These are phyloP conservation scores for Phyllotreta striolata DNA, from an alignment of 2,888 invertebrate genomes.

Conservation along the genomic window DNA sequence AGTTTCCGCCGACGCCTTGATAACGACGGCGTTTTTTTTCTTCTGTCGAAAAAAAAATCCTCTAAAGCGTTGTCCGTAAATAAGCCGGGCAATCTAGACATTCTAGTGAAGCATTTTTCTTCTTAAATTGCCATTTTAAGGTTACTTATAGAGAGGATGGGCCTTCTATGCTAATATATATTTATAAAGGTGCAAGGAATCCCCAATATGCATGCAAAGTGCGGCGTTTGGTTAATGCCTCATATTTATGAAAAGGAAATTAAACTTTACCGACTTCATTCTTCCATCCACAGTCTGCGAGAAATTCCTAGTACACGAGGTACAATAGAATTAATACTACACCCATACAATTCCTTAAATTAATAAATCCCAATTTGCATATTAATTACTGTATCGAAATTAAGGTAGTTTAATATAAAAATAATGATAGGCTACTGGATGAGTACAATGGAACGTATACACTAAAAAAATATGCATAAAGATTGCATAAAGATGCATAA, in stretches of 20 bases:
- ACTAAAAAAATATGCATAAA: no score
- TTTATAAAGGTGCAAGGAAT: conserved; percentile 43
- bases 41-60: neutral
- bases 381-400: no score
- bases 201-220: conserved; percentile 43
- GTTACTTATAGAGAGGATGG: conserved; percentile 29
- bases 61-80: conserved; percentile 20
- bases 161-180: conserved; percentile 40
- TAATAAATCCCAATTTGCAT: no score
- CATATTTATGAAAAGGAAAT: conserved; percentile 47
- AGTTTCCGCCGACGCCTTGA: neutral
- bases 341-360: no score
- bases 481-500: no score
- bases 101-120: conserved; percentile 31
- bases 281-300: conserved; percentile 31
- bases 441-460: no score
- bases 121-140: conserved; percentile 24
- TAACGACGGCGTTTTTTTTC: neutral
- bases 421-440: no score
- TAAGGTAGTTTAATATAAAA: no score
- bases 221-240: conserved; percentile 41
- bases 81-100: conserved; percentile 8
- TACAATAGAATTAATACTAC: neutral
- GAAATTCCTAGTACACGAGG: conserved; percentile 18
- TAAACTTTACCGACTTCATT: conserved; percentile 42